phyloP scores from a whole-genome alignment of 1,140 invertebrate species.

The Micrasema longulum region DNA sequence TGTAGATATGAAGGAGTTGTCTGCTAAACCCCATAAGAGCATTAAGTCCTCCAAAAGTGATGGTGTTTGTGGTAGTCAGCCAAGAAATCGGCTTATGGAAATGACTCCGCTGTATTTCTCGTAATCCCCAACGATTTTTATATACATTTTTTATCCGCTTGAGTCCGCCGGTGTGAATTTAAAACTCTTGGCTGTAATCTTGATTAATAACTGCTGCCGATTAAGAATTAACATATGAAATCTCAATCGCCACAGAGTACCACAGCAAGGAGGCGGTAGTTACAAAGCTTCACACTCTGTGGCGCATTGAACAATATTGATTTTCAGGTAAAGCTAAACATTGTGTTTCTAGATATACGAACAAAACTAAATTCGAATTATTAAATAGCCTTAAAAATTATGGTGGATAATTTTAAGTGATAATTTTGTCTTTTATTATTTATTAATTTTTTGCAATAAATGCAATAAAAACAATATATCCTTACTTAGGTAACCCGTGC shows the following conservation, averaged over 20 bases:
- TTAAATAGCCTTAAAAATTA: too few relatives aligned
- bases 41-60: conserved; percentile 28
- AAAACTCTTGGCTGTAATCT: conserved; percentile 48
- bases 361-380: too few relatives aligned
- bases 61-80: conserved; percentile 18
- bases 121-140: conserved; percentile 52
- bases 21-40: conserved; percentile 8
- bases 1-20: too few relatives aligned
- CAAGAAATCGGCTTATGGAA: conserved; percentile 54
- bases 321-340: too few relatives aligned
- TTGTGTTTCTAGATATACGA: too few relatives aligned
- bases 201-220: conserved; percentile 53
- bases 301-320: background rate
- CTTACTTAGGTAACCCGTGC: too few relatives aligned
- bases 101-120: conserved; percentile 53
- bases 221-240: conserved; percentile 55
- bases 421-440: too few relatives aligned
- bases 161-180: conserved; percentile 32
- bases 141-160: conserved; percentile 33
- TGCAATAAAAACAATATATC: too few relatives aligned
- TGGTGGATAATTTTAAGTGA: too few relatives aligned
- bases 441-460: too few relatives aligned
- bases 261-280: background rate
- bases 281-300: background rate
- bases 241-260: conserved; percentile 47